phyloP scores from a whole-genome alignment of 2,113 vertebrate genomes.

The Electrona antarctica region DNA sequence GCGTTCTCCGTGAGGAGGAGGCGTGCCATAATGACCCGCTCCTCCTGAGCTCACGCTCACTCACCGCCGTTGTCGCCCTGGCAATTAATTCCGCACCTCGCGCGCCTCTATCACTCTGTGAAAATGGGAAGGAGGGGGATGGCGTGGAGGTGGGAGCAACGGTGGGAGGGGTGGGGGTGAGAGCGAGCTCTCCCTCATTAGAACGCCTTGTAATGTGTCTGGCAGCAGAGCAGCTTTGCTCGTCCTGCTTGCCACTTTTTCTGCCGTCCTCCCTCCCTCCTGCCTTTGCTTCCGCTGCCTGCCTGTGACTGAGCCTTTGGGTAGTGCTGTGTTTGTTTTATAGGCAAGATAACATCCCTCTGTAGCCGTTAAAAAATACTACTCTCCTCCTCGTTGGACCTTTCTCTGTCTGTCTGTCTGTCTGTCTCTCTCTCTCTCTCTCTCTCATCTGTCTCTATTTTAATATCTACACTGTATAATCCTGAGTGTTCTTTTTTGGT shows the following conservation, averaged over 20 bases:
- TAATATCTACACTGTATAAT: too few species aligned
- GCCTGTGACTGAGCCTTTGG: constrained; percentile 5
- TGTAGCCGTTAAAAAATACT: too few species aligned
- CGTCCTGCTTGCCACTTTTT: too few species aligned
- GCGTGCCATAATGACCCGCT: constrained; percentile 81
- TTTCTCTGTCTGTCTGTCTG: too few species aligned
- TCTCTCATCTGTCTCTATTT: too few species aligned
- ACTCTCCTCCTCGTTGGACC: too few species aligned
- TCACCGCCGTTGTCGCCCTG: constrained; percentile 75
- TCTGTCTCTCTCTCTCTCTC: too few species aligned
- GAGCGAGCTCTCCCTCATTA: constrained; percentile 73
- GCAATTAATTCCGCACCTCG: constrained; percentile 80
- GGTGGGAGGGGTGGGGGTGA: constrained; percentile 12
- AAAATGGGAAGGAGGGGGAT: constrained; percentile 19
- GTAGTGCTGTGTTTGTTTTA: constrained; percentile 60
- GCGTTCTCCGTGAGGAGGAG: constrained; percentile 74
- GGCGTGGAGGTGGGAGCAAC: neutral
- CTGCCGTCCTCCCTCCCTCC: constrained; percentile 75
- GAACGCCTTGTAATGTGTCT: constrained; percentile 79
- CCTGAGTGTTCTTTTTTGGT: too few species aligned
- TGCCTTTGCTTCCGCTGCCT: constrained; percentile 54
- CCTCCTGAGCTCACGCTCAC: constrained; percentile 68
- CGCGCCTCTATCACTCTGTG: constrained; percentile 53
- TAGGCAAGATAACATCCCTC: constrained; percentile 39
- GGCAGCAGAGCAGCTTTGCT: constrained; percentile 58